Evolutionary conservation across 2,113 vertebrate species (phyloP).

Genomic region (Siphamia tubifer): DNA sequence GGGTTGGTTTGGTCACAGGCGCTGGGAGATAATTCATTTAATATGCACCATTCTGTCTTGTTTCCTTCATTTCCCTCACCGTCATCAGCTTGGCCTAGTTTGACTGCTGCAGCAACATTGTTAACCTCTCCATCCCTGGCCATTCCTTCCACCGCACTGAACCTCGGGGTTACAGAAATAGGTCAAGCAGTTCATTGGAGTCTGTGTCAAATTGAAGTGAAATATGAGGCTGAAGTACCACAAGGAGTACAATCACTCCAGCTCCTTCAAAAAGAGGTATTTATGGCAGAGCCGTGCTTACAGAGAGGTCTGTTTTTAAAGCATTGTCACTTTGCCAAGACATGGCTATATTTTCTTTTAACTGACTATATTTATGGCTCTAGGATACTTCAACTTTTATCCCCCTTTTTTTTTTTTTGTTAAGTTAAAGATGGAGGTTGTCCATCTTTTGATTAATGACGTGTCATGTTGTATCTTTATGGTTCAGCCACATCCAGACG

Average conservation of each 20-base stretch:
- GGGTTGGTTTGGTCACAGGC: constrained; percentile 19
- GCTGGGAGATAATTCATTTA: constrained; percentile 66
- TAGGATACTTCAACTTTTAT: constrained; percentile 14
- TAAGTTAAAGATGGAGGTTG: constrained; percentile 3
- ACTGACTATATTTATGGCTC: not conserved
- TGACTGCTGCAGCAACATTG: constrained; percentile 31
- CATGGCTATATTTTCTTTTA: constrained; percentile 2
- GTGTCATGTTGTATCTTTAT: constrained; percentile 27
- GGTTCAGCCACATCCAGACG: constrained; percentile 33
- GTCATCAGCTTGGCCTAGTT: constrained; percentile 45
- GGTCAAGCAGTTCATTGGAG: constrained; percentile 54
- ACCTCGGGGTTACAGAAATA: constrained; percentile 51
- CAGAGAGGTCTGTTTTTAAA: not conserved
- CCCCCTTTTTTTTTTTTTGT: not conserved
- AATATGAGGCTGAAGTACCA: constrained; percentile 36
- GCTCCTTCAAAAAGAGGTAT: constrained; percentile 19
- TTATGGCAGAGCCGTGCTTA: constrained; percentile 20
- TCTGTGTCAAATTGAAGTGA: constrained; percentile 54
- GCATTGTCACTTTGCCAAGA: not conserved
- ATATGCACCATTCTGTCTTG: constrained; percentile 45
- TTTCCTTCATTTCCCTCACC: constrained; percentile 24
- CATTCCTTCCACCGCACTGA: constrained; percentile 28
- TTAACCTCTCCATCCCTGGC: constrained; percentile 36
- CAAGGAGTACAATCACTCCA: constrained; percentile 20
- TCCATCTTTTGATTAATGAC: constrained; percentile 32